Evolutionary conservation across 2,888 invertebrate species (phyloP), one percentile per base, ranked within the genome.

Genomic region (Watsonalla cultraria): DNA sequence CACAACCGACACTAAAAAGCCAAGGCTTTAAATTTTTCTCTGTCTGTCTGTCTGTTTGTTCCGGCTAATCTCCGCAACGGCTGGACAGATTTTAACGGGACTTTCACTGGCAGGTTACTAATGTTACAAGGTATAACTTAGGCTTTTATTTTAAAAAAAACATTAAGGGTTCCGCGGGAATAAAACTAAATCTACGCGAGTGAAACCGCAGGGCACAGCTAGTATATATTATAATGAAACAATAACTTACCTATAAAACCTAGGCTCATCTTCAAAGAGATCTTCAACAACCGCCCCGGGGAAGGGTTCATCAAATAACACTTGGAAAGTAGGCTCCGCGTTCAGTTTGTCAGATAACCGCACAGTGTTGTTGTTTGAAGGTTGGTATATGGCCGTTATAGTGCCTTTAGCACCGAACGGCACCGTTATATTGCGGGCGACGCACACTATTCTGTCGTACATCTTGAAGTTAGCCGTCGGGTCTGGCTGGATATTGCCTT

Each of bases 361-460:
- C 57, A 73, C 93, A 47, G 80, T 92, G 78, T 68, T 92, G 75
- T 72, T 72, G 70, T 34, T 76, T 56, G 76, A 76, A 64, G 69
- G 75, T 63, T 45, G 84, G 65, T 61, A 84, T 7, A 95, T 90
- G 0, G 93, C 96, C n/a, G 97, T 94, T 0, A 99, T 90, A 0
- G 97, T 98, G 35, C 99, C 99, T 59, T 93, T 93, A 8, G 93
- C 90, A 0, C 98, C 98, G 6, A 96, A 82, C 0, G 98, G 98
- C 13, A 97, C 96, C 0, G 95, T 92, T 72, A 93, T 95, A 52
- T 94, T 93, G 39, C 93, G 93, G 37, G 95, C 92, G 0, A 95
- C 94, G 73, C 95, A 94, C 5, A 98, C 94, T 48, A 99, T 94
- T 51, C 99, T 92, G 86, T 99, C 98, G 71, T 96, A 94, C 57